Evolutionary conservation across 2,888 invertebrate species (phyloP), one percentile per base, ranked within the genome.

Genomic region (Agriotes lineatus): DNA sequence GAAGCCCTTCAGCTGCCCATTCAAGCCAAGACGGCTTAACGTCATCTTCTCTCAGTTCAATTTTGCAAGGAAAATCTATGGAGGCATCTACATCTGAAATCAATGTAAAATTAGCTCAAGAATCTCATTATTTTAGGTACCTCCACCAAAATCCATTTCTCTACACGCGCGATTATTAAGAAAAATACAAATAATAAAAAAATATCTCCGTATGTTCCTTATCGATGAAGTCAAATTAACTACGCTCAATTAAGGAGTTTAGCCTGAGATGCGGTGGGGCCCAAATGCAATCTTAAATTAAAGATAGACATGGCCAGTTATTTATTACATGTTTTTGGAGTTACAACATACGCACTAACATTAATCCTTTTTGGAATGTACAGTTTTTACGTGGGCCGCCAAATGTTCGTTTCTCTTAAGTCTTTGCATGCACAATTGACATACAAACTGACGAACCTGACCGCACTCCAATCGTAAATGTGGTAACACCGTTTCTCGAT

Each of bases 21-120:
- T 74, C 66, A 54, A 70, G 18, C 72, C 69, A 74, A 50, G 72
- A 70, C 62, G 61, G 37, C 52, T 56, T 71, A 56, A 33, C 57
- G 48, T 75, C 60, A 19, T 74, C 78, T 71, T 80, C 80, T 65
- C 71, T 80, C 69, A 80, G 72, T 74, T 81, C 80, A 68, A 81
- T 80, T 72, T 80, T 79, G 67, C 82, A 77, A 4, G 83, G 82
- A 57, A 82, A 74, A 60, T 69, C 77, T 54, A 56, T 5, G 12
- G 42, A 5, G 33, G 6, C 16, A 67, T 33, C 33, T 57, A 67
- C 30, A 68, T 58, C 69, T 65, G 61, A 44, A 67, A 68, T 52
- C n/a, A 10, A 54, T 16, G 54, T 7, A 44, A 44, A 35, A n/a
- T 60, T 33, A 48, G 48, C 35, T 16, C 35, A 30, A 19, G 20